These are phyloP conservation scores for Myripristis murdjan DNA, from an alignment of 2,797 vertebrate genomes.

Conservation along the genomic window DNA sequence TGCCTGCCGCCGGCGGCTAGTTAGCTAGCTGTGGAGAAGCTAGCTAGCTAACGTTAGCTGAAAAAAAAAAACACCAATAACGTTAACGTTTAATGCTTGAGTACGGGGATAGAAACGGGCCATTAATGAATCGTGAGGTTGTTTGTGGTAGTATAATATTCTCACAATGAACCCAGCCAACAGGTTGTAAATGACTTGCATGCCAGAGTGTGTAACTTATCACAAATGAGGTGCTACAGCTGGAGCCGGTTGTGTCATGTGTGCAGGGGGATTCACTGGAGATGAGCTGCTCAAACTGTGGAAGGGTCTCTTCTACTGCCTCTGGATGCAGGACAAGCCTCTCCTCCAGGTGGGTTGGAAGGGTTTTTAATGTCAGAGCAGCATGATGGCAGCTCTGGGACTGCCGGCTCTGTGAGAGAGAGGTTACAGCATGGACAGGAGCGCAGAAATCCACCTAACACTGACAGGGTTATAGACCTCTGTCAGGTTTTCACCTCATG, in stretches of 20 bases:
- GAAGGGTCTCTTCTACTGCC: slow-evolving; percentile 96
- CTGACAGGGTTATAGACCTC: too few relatives aligned
- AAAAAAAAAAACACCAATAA: slow-evolving; percentile 1
- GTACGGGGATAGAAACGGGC: neutral
- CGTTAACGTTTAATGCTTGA: neutral
- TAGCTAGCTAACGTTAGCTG: neutral
- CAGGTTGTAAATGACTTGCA: neutral
- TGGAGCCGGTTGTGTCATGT: neutral
- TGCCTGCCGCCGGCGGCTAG: too few relatives aligned
- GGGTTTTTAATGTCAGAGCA: too few relatives aligned
- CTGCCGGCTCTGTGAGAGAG: neutral
- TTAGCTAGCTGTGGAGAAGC: neutral
- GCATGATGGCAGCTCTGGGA: too few relatives aligned
- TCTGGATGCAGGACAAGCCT: slow-evolving; percentile 97
- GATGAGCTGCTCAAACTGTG: slow-evolving; percentile 95
- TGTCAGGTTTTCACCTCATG: too few relatives aligned
- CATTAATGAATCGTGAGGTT: neutral
- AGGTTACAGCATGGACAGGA: too few relatives aligned
- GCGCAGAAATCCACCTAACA: too few relatives aligned
- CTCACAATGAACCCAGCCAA: too few relatives aligned
- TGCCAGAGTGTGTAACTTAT: too few relatives aligned
- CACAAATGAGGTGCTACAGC: neutral
- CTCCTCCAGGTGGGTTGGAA: slow-evolving; percentile 92
- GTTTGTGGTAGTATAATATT: too few relatives aligned
- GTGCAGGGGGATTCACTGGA: slow-evolving; percentile 88